A percentile compares a stretch with the other conserved stretches of the same genome.
These are phyloP conservation scores for Apaloderma vittatum DNA, from an alignment of 2,113 vertebrate genomes.

Conservation along the genomic window DNA sequence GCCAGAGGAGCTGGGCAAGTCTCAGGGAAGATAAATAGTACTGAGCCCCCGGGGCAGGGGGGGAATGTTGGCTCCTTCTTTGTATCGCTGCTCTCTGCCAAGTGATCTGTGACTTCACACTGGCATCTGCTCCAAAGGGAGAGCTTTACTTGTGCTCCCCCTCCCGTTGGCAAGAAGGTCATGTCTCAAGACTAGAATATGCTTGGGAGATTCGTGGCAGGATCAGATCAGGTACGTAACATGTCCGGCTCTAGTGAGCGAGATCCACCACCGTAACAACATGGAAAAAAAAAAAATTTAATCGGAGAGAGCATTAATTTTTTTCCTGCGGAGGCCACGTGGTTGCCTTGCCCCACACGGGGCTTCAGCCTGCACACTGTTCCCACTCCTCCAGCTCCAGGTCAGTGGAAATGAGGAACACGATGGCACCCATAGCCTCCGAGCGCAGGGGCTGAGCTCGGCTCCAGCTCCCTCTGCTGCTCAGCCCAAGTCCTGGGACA, in stretches of 20 bases:
- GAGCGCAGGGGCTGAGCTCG: not conserved
- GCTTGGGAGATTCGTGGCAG: not conserved
- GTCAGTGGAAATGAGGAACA: not conserved
- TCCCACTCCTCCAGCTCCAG: not conserved
- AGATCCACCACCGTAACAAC: not conserved
- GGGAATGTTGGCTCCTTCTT: constrained; percentile 31
- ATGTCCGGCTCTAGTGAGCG: not conserved
- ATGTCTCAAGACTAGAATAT: constrained; percentile 13
- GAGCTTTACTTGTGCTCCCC: constrained; percentile 8
- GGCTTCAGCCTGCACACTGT: not conserved
- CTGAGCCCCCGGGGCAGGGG: not conserved
- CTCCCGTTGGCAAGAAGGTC: constrained; percentile 36
- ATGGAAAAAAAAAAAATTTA: not conserved
- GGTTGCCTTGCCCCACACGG: not conserved
- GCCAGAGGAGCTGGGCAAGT: constrained; percentile 58
- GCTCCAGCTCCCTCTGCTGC: constrained; percentile 73
- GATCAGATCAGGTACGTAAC: fast-evolving
- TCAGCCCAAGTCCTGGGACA: not conserved
- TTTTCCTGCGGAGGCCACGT: not conserved
- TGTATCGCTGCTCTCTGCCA: constrained; percentile 47
- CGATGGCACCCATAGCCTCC: fast-evolving
- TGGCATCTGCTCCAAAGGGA: constrained; percentile 65
- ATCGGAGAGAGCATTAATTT: not conserved
- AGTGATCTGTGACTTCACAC: constrained; percentile 64
- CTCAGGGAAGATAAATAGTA: constrained; percentile 67